Base-by-base conservation (phyloP, 92 coral and sea anemone species). In the Phenganax subtilis region DNA sequence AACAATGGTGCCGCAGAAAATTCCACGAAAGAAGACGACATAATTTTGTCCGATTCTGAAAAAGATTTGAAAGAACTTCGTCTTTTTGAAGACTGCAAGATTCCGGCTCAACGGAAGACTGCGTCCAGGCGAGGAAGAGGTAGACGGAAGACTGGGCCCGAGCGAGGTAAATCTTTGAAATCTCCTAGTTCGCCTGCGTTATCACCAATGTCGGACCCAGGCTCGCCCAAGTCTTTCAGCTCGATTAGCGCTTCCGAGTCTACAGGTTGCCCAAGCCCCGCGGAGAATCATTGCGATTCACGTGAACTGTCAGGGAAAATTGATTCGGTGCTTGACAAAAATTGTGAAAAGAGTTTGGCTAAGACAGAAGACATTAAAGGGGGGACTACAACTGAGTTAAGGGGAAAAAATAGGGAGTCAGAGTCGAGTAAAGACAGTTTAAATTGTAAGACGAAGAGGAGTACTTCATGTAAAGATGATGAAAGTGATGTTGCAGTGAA, bases 381-480 rank as follows among this genome's bases (percentile, higher is more conserved):
- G 66, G 89, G 10, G 86, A 85, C 20, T 80, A 87, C 14, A 76
- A 82, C 51, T 71, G 77, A 15, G 55, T 80, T 62, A 51, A 68
- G 80, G 29, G 81, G 6, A n/a, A 77, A 82, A 56, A 87, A 80
- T 12, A 86, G 59, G 56, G 86, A 84, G 17, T 37, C 47, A 2
- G 47, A 37, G 47, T 37, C 47, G 47, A 88, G 81, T 8, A 84
- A 81, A 25, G 62, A 51, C 76, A 86, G 63, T 84, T 61, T 72
- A 60, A 67, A 57, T 83, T 61, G 71, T 56, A 80, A 80, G 56
- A 55, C 85, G 6, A 81, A 81, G 56, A 86, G 58, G 72, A 57
- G 47, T 25, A 65, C 63, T 27, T 15, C 57, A 14, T 51, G n/a
- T 64, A 63, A 9, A 54, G 71, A 30, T n/a, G 65, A 67, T 74